Percentiles rank a stretch among this genome's conserved stretches.
phyloP scores from a whole-genome alignment of 2,888 invertebrate genomes.

The Patella depressa region DNA sequence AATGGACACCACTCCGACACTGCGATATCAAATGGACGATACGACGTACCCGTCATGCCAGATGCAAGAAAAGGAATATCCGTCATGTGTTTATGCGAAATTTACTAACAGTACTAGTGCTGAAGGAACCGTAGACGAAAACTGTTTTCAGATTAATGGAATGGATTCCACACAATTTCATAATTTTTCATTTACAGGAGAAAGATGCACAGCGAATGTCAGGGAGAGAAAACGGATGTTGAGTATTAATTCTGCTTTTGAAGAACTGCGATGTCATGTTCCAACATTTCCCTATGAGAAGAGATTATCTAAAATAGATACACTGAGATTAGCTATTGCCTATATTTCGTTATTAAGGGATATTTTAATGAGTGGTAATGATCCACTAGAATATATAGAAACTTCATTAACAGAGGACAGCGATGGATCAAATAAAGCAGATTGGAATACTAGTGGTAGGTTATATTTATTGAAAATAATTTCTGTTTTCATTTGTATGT shows the following conservation, averaged over 20 bases:
- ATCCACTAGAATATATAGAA: slow-evolving; percentile 91
- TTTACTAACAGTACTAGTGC: neutral
- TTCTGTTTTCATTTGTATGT: no score
- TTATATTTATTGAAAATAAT: slow-evolving; percentile 16
- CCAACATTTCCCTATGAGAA: slow-evolving; percentile 99
- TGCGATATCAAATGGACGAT: neutral
- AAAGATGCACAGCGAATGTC: slow-evolving; percentile 92
- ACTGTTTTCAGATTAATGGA: neutral
- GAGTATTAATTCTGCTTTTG: slow-evolving; percentile 93
- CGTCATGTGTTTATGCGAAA: neutral
- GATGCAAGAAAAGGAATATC: neutral
- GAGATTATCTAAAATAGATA: slow-evolving; percentile 97
- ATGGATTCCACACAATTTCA: neutral
- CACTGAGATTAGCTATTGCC: slow-evolving; percentile 94
- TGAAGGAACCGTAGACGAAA: neutral
- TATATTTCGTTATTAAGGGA: slow-evolving; percentile 89
- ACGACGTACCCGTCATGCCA: neutral
- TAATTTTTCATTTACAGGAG: neutral
- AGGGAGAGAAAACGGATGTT: slow-evolving; percentile 98
- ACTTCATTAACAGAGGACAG: neutral
- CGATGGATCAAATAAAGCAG: slow-evolving; percentile 70
- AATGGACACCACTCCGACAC: neutral
- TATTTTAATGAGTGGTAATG: slow-evolving; percentile 83
- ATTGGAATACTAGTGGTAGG: slow-evolving; percentile 96
- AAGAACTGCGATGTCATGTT: slow-evolving; percentile 96